Base-by-base conservation (phyloP, 2,888 invertebrate genomes). In the Tipula unca region DNA sequence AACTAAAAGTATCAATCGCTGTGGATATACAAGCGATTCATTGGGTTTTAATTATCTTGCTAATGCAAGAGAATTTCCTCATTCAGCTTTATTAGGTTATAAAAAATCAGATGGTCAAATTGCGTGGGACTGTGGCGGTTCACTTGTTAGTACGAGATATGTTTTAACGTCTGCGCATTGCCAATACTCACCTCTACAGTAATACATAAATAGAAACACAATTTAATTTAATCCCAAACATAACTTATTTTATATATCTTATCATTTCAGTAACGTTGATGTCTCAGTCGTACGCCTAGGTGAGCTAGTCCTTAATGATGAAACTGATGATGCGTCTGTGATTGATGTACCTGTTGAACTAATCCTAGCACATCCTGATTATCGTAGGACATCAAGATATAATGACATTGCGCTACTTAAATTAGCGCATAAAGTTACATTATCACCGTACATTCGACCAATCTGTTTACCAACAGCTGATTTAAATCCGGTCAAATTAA, bases 101-200 rank as follows among this genome's bases (percentile, higher is more conserved):
- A 35, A 8, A 20, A 29, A 42, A 1, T 1, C 6, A 3, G 69
- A 87, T 6, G 87, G 87, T 0, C 87, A 89, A 17, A 54, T 85
- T 13, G 82, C 82, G 0, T 92, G 92, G 92, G 86, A 87, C 8
- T 94, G 94, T 87, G 94, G 93, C 0, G 94, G 94, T 0, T 91
- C 92, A 0, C 88, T 94, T 39, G 91, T 94, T 35, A 92, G 92
- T 85, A 90, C 92, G 4, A 89, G 89, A 83, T 93, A 91, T 88
- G 90, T 94, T 1, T 88, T 94, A 13, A 93, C 93, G 0, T 94
- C 94, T 2, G 94, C 93, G 0, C 94, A 94, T 88, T 94, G 94
- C 87, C 87, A 90, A 29, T 87, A 87, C 3, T 42, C 39, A 35
- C 48, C 48, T 48, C 17, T 48, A 6, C 17, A 69, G 69, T 69